Percentiles rank a stretch among this genome's conserved stretches.
phyloP scores from a whole-genome alignment of 2,113 vertebrate genomes.

The Brienomyrus longianalis region DNA sequence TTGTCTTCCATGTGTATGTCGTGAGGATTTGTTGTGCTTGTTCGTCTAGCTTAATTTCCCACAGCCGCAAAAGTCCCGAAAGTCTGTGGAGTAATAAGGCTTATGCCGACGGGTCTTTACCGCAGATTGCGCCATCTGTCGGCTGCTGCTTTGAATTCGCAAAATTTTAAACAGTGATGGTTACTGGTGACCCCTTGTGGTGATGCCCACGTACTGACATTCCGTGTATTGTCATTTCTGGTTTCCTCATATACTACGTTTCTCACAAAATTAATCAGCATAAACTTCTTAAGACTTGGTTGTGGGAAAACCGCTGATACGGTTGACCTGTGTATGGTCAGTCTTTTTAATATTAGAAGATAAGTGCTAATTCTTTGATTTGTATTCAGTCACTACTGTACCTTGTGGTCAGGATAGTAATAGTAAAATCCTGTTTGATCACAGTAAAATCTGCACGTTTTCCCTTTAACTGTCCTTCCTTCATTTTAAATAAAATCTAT shows the following conservation, averaged over 20 bases:
- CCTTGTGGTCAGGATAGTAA: background rate
- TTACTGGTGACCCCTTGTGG: background rate
- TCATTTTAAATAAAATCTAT: slow-evolving; percentile 40
- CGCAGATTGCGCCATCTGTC: background rate
- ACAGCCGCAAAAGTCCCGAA: background rate
- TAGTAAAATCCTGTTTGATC: slow-evolving; percentile 33
- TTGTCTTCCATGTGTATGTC: background rate
- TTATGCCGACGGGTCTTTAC: background rate
- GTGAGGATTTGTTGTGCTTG: background rate
- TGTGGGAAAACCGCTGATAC: background rate
- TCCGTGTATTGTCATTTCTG: background rate
- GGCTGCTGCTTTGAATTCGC: background rate
- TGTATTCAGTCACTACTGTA: background rate
- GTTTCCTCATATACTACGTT: background rate
- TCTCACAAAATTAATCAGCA: background rate
- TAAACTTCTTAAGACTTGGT: background rate
- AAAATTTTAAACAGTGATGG: background rate
- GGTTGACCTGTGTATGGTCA: background rate
- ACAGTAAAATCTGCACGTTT: slow-evolving; percentile 8
- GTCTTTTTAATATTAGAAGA: background rate
- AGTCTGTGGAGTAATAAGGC: background rate
- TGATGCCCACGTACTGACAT: background rate
- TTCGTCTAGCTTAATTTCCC: background rate
- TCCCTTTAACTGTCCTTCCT: slow-evolving; percentile 17
- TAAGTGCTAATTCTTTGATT: background rate